phyloP scores from a whole-genome alignment of 2,797 vertebrate genomes.

The Eulemur rubriventer region DNA sequence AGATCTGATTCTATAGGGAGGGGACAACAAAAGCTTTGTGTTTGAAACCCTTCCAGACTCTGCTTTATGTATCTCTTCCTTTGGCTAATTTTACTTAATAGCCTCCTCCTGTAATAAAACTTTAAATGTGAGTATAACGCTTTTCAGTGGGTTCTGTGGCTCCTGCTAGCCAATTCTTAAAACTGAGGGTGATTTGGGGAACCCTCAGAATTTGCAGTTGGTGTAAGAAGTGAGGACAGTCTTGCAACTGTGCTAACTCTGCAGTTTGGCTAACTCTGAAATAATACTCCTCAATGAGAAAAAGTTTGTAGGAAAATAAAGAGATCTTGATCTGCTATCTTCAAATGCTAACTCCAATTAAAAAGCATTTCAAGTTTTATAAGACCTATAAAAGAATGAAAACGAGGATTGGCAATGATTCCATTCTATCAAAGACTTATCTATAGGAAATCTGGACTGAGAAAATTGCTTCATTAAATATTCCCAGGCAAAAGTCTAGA shows the following conservation, averaged over 20 bases:
- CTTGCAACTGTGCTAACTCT: background rate
- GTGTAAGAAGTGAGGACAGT: background rate
- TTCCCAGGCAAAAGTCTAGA: background rate
- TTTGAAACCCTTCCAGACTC: background rate
- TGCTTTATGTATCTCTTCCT: background rate
- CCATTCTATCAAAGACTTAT: background rate
- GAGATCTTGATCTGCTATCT: background rate
- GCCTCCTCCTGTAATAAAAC: background rate
- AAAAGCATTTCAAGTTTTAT: background rate
- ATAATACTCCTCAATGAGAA: background rate
- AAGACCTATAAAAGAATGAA: background rate
- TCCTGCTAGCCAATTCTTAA: background rate
- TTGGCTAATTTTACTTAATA: background rate
- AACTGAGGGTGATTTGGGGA: background rate
- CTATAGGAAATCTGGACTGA: background rate
- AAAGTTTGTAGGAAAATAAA: background rate
- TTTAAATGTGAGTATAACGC: background rate
- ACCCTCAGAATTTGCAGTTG: background rate
- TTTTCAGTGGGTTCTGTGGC: background rate
- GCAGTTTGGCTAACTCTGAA: background rate
- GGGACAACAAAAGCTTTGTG: background rate
- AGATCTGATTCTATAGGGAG: background rate
- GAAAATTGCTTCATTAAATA: constrained; percentile 22
- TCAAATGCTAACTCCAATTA: background rate
- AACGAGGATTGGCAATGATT: constrained; percentile 2